These are phyloP conservation scores for Dipodomys ordii DNA, from an alignment of 2,113 vertebrate species.

Conservation along the genomic window DNA sequence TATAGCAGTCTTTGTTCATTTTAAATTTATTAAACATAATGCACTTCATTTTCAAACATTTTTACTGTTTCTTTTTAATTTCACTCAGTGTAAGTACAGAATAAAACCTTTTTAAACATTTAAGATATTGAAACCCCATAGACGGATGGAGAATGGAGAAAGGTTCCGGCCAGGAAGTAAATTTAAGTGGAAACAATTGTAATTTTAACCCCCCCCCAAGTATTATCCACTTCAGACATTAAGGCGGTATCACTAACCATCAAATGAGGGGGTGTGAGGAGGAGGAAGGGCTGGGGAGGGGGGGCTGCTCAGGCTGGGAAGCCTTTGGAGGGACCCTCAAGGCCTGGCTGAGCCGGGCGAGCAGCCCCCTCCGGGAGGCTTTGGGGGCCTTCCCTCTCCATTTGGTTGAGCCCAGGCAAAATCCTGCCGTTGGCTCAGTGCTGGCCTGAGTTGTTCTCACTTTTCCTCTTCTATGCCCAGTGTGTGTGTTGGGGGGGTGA, in stretches of 20 bases:
- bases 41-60: constrained; percentile 94
- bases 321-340: background rate
- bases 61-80: constrained; percentile 93
- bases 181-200: constrained; percentile 81
- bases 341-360: background rate
- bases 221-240: constrained; percentile 79
- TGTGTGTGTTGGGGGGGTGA: no score
- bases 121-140: constrained; percentile 86
- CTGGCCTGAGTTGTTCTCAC: background rate
- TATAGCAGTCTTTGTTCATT: constrained; percentile 92
- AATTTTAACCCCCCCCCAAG: constrained; percentile 83
- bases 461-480: background rate
- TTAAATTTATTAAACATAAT: constrained; percentile 93
- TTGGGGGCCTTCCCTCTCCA: background rate
- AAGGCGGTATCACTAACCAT: constrained; percentile 60
- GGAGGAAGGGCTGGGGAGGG: background rate
- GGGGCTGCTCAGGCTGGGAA: background rate
- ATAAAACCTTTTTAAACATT: constrained; percentile 90
- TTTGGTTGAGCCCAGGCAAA: background rate
- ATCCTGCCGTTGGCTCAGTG: background rate
- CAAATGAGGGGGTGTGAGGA: background rate
- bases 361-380: background rate
- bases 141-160: constrained; percentile 72
- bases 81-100: constrained; percentile 91
- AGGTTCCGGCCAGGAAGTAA: constrained; percentile 78